A percentile compares a stretch with the other conserved stretches of the same genome.
phyloP scores from a whole-genome alignment of 2,113 vertebrate genomes.

The Dendrocopos noguchii region DNA sequence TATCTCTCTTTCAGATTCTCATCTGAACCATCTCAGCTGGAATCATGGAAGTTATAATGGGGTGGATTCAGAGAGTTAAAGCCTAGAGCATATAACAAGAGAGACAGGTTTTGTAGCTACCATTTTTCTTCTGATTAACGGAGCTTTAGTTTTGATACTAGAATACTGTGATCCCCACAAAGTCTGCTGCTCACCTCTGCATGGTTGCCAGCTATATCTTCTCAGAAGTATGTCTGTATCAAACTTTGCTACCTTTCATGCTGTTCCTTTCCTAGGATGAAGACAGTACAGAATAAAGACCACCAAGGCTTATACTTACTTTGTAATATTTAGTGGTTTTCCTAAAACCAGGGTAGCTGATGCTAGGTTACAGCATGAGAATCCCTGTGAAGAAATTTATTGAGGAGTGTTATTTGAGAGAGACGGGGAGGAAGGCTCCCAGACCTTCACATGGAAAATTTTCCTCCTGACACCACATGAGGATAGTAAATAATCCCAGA shows the following conservation, averaged over 20 bases:
- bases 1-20: neutral
- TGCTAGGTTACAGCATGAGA: neutral
- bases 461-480: neutral
- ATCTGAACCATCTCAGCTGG: neutral
- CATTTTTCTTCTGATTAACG: constrained; percentile 1
- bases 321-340: neutral
- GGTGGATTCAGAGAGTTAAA: neutral
- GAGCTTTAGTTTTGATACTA: neutral
- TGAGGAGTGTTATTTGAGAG: neutral
- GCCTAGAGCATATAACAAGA: neutral
- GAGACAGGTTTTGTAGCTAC: neutral
- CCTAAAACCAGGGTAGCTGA: neutral
- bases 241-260: neutral
- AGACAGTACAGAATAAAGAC: neutral
- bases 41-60: neutral
- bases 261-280: neutral
- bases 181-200: neutral
- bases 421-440: neutral
- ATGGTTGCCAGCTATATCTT: neutral
- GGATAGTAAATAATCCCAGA: fast-evolving
- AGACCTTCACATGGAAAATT: neutral
- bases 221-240: neutral
- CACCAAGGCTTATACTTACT: neutral
- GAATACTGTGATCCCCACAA: neutral
- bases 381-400: neutral